These are phyloP conservation scores for Chelonia mydas DNA, from an alignment of 2,797 vertebrate species.

Conservation along the genomic window DNA sequence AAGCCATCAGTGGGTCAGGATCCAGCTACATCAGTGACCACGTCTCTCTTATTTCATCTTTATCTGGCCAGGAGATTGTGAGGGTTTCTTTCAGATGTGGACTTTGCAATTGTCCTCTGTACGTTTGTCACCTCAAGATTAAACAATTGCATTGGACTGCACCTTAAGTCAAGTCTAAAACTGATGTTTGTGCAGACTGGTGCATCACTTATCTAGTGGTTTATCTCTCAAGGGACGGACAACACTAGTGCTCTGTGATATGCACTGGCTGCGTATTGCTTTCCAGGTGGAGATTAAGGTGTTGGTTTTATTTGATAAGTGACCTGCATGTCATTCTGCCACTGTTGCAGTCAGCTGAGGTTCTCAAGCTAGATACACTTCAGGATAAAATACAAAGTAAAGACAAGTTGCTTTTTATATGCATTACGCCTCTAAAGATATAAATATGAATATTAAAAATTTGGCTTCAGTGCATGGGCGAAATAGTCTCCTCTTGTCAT, in stretches of 20 bases:
- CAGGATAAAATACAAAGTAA: too few relatives aligned
- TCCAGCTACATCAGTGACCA: not conserved
- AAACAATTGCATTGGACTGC: not conserved
- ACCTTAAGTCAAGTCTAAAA: not conserved
- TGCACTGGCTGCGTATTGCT: not conserved
- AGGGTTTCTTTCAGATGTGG: not conserved
- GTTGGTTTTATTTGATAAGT: not conserved
- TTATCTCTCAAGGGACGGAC: not conserved
- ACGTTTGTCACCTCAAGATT: not conserved
- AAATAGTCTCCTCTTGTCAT: not conserved
- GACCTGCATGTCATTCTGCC: not conserved
- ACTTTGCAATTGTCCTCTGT: not conserved
- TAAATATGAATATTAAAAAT: not conserved
- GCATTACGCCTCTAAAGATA: too few relatives aligned
- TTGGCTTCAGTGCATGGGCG: not conserved
- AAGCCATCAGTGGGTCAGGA: not conserved
- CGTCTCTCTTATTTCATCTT: not conserved
- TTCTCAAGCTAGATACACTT: not conserved
- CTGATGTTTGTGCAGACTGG: not conserved
- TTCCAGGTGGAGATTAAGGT: not conserved
- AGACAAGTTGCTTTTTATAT: too few relatives aligned
- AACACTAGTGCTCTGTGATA: not conserved
- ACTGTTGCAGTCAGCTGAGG: not conserved
- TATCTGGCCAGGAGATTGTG: not conserved
- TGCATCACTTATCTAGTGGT: not conserved